Percentiles rank a stretch among this genome's conserved stretches.
Conservation (phyloP, 2,113 vertebrate genomes). For the Tauraco erythrolophus region DNA sequence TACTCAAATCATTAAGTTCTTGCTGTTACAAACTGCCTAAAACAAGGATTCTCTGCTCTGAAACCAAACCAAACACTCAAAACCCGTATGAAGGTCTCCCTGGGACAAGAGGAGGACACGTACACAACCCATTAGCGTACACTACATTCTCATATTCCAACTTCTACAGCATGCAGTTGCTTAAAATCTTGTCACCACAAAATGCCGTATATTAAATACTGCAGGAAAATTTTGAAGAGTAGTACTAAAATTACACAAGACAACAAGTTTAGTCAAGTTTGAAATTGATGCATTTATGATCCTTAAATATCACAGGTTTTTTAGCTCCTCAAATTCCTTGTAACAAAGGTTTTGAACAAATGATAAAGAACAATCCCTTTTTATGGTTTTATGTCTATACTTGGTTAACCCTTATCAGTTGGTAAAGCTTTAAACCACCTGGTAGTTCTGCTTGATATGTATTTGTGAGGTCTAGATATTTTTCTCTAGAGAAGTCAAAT, state of each 20-base stretch:
- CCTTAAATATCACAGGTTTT: neutral
- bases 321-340: neutral
- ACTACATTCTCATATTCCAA: rapidly evolving
- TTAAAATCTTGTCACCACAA: neutral
- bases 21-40: neutral
- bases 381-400: neutral
- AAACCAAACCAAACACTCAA: neutral
- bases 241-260: neutral
- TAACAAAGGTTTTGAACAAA: neutral
- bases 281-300: neutral
- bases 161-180: neutral
- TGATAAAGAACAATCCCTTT: neutral
- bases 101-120: neutral
- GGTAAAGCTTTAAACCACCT: neutral
- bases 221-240: neutral
- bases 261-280: neutral
- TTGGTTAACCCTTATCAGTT: neutral
- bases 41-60: neutral
- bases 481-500: neutral
- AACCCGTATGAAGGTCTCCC: neutral
- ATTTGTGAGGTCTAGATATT: neutral
- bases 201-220: neutral
- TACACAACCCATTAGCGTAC: neutral
- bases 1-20: neutral
- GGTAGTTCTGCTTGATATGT: rapidly evolving